These are phyloP conservation scores for Pristionchus mayeri DNA, from an alignment of 2,888 invertebrate species.

Conservation along the genomic window DNA sequence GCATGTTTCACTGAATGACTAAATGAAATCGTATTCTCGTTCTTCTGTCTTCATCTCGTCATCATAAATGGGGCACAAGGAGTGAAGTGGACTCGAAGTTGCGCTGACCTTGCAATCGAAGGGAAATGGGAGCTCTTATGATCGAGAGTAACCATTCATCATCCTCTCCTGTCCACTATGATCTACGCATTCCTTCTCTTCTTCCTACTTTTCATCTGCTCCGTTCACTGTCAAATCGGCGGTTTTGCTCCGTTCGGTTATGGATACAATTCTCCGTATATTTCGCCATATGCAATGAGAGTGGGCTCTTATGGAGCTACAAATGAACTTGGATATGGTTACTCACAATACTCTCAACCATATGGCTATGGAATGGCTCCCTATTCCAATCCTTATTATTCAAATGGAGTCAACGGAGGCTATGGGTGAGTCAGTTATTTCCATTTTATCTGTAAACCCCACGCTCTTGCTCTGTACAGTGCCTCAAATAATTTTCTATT, in stretches of 20 bases:
- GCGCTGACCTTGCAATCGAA: slow-evolving; percentile 28
- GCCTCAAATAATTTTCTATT: too few relatives aligned
- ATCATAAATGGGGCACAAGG: slow-evolving; percentile 39
- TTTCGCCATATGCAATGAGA: slow-evolving; percentile 11
- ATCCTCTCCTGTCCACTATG: slow-evolving; percentile 24
- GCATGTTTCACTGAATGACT: slow-evolving; percentile 3
- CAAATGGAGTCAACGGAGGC: background rate
- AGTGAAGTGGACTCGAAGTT: slow-evolving; percentile 44
- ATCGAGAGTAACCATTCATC: slow-evolving; percentile 39
- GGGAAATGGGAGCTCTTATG: background rate
- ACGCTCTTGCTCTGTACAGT: background rate
- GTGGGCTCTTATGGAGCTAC: slow-evolving; percentile 28
- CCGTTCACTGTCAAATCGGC: slow-evolving; percentile 7
- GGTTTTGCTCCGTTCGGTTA: slow-evolving; percentile 22
- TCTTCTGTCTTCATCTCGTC: background rate
- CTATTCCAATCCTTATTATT: background rate
- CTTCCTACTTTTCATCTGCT: background rate
- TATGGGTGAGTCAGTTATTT: slow-evolving; percentile 42
- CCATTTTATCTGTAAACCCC: background rate
- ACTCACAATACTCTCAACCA: background rate
- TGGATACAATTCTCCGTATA: background rate
- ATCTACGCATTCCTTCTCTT: background rate
- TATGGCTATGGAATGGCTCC: slow-evolving; percentile 35
- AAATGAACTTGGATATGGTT: background rate
- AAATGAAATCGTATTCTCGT: slow-evolving; percentile 18